Conservation (phyloP, 2,888 invertebrate genomes). For the Chesias legatella region DNA sequence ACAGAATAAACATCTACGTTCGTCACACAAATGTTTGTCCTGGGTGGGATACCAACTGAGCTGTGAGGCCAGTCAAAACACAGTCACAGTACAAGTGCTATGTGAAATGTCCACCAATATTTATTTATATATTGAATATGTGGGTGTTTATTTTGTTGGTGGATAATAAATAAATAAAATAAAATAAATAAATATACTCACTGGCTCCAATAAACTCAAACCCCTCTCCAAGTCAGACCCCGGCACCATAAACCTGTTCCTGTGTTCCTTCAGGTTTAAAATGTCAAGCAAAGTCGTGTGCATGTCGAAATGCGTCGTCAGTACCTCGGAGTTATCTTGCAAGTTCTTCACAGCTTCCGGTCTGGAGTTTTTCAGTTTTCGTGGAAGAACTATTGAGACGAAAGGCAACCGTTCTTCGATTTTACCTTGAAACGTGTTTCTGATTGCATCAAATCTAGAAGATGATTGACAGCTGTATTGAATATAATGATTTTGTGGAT, state of each 20-base stretch:
- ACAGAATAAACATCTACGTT: no score
- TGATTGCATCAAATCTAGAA: conserved; percentile 87
- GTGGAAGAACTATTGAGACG: conserved; percentile 89
- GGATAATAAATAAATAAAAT: no score
- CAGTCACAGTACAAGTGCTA: no score
- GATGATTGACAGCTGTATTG: conserved; percentile 6
- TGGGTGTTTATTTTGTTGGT: no score
- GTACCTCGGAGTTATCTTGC: conserved; percentile 82
- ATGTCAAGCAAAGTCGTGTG: conserved; percentile 84
- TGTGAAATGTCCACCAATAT: no score
- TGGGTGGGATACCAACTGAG: no score
- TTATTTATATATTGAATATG: no score
- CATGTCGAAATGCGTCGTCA: conserved; percentile 95
- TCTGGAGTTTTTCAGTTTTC: conserved; percentile 82
- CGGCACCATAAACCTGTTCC: conserved; percentile 50
- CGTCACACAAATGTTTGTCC: no score
- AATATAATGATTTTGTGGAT: no score
- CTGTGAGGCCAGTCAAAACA: no score
- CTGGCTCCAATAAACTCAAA: conserved; percentile 82
- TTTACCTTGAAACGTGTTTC: conserved; percentile 94
- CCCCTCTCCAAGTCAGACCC: conserved; percentile 80
- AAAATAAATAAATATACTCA: conserved; percentile 37
- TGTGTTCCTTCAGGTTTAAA: conserved; percentile 67
- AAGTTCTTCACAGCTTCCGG: conserved; percentile 82
- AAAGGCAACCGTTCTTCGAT: conserved; percentile 95